Evolutionary conservation across 2,888 invertebrate species (phyloP).

Genomic region (Dilophus febrilis): DNA sequence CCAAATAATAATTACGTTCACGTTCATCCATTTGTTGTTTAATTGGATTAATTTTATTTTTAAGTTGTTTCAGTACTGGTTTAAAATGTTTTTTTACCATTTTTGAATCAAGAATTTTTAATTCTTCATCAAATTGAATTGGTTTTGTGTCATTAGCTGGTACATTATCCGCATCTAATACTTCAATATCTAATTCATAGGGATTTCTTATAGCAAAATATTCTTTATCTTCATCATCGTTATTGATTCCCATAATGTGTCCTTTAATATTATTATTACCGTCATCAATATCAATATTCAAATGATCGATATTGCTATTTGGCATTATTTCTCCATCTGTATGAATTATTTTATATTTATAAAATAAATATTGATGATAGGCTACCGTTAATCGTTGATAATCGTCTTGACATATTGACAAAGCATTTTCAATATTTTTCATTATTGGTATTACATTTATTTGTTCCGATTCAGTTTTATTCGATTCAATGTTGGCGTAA

Average conservation of each 20-base stretch:
- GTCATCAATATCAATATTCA: not conserved
- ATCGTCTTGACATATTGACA: conserved; percentile 26
- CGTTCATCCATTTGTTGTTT: conserved; percentile 25
- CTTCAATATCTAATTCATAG: too few species aligned
- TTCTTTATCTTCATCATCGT: not conserved
- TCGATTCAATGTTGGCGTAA: not conserved
- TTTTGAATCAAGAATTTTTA: conserved; percentile 22
- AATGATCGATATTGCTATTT: not conserved
- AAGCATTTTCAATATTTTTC: conserved; percentile 23
- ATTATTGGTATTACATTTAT: conserved; percentile 11
- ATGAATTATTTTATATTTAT: not conserved
- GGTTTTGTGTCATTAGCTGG: too few species aligned
- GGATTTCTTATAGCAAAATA: conserved; percentile 1
- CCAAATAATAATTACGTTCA: conserved; percentile 22
- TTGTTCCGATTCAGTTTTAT: not conserved
- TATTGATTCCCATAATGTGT: too few species aligned
- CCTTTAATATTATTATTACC: not conserved
- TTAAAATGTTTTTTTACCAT: conserved; percentile 26
- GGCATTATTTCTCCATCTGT: not conserved
- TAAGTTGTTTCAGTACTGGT: conserved; percentile 27
- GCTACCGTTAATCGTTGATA: conserved; percentile 27
- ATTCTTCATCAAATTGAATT: not conserved
- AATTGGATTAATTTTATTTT: conserved; percentile 28
- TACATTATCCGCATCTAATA: too few species aligned
- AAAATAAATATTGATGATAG: conserved; percentile 23